Evolutionary conservation across 2,797 vertebrate genomes (phyloP).

Genomic region (Syngnathus rostellatus): DNA sequence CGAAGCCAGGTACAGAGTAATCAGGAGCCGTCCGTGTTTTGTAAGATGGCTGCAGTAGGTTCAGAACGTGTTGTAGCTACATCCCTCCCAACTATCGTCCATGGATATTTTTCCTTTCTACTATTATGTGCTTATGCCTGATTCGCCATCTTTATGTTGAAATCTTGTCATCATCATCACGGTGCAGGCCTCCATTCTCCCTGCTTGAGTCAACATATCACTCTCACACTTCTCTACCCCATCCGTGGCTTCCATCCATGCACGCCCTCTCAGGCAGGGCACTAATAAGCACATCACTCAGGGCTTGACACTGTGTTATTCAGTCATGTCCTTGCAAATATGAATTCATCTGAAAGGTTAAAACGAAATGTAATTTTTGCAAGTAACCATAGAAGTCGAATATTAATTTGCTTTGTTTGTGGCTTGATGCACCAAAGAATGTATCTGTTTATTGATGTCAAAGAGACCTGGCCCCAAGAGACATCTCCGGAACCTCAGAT

Average conservation of each 20-base stretch:
- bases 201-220: conserved; percentile 35
- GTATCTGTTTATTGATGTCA: conserved; percentile 17
- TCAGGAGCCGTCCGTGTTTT: neutral
- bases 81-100: neutral
- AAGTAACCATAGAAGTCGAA: neutral
- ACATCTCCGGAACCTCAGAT: conserved; percentile 83
- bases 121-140: conserved; percentile 4
- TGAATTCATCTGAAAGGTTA: conserved; percentile 26
- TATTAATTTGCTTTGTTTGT: neutral
- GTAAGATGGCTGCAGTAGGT: neutral
- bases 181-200: conserved; percentile 34
- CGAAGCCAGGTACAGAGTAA: conserved; percentile 74
- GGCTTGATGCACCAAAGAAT: conserved; percentile 14
- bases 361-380: conserved; percentile 2
- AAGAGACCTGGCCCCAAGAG: conserved; percentile 84
- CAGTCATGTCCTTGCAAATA: conserved; percentile 18
- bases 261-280: conserved; percentile 24
- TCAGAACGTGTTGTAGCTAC: neutral
- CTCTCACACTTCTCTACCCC: conserved; percentile 48
- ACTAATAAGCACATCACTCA: conserved; percentile 52
- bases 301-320: conserved; percentile 31
- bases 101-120: neutral
- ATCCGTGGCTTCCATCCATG: conserved; percentile 46
- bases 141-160: conserved; percentile 22
- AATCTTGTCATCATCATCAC: conserved; percentile 27